A percentile compares a stretch with the other conserved stretches of the same genome.
These are phyloP conservation scores for Avahi laniger DNA, from an alignment of 2,797 vertebrate species.

Conservation along the genomic window DNA sequence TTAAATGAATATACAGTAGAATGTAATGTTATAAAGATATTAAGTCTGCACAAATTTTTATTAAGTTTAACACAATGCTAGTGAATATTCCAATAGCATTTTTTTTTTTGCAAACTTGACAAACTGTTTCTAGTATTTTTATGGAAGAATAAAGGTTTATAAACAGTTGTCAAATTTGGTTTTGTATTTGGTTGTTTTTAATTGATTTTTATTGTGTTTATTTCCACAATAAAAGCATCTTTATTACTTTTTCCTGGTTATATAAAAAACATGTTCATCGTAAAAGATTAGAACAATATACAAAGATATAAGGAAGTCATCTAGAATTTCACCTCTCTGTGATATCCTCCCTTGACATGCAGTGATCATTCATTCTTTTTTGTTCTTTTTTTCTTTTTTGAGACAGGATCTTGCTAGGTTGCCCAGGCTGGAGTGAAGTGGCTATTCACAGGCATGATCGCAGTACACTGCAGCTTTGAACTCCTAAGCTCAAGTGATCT, in stretches of 20 bases:
- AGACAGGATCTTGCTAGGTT: not conserved
- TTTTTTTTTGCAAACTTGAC: not conserved
- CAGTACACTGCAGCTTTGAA: not conserved
- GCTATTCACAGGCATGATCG: not conserved
- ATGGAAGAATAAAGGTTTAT: not conserved
- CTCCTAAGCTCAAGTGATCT: not conserved
- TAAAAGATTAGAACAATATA: not conserved
- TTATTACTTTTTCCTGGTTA: not conserved
- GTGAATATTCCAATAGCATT: not conserved
- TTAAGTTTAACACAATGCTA: not conserved
- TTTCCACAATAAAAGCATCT: not conserved
- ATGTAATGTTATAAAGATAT: not conserved
- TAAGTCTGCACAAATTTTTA: not conserved
- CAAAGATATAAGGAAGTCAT: not conserved
- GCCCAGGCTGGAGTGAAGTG: not conserved
- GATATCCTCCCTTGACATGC: not conserved
- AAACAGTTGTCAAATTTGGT: not conserved
- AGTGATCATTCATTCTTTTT: not conserved
- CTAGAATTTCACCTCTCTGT: not conserved
- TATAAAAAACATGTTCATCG: not conserved
- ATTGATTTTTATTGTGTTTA: not conserved
- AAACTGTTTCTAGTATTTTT: not conserved
- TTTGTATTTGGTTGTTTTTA: not conserved
- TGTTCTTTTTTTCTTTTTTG: not conserved
- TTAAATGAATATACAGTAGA: not conserved